Percentiles rank a stretch among this genome's conserved stretches.
These are phyloP conservation scores for Ypsolopha scabrella DNA, from an alignment of 2,888 invertebrate species.

Conservation along the genomic window DNA sequence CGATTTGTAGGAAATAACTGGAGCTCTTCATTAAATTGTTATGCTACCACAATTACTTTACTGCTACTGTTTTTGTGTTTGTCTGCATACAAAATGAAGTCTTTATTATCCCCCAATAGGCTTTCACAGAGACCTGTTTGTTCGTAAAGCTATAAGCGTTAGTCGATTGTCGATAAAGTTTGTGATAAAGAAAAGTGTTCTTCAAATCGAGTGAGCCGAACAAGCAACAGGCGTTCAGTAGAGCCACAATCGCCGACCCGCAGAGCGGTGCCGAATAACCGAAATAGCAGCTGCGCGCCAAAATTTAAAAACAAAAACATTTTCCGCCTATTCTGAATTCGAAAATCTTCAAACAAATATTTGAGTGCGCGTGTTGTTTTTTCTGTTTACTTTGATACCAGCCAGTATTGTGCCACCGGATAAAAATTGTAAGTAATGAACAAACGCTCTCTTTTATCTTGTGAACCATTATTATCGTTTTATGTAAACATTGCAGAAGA, in stretches of 20 bases:
- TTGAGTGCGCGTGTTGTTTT: slow-evolving; percentile 3
- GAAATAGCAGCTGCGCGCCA: background rate
- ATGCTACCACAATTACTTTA: no score
- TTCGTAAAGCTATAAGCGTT: slow-evolving; percentile 13
- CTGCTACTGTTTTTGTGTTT: no score
- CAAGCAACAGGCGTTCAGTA: slow-evolving; percentile 13
- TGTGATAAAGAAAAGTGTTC: slow-evolving; percentile 9
- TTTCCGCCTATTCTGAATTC: slow-evolving; percentile 12
- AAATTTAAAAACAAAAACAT: slow-evolving; percentile 8
- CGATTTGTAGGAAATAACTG: no score
- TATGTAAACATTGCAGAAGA: slow-evolving; percentile 29
- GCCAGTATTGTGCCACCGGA: slow-evolving; percentile 19
- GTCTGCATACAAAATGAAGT: no score
- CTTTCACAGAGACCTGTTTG: slow-evolving; percentile 15
- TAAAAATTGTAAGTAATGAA: slow-evolving; percentile 26
- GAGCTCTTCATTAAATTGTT: no score
- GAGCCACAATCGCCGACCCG: slow-evolving; percentile 15
- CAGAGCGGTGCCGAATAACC: slow-evolving; percentile 3
- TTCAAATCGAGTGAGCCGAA: background rate
- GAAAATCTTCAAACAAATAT: slow-evolving; percentile 10
- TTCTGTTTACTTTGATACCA: slow-evolving; percentile 25
- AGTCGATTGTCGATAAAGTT: slow-evolving; percentile 18
- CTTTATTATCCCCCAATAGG: slow-evolving; percentile 8
- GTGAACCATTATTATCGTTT: slow-evolving; percentile 21
- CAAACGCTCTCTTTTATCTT: slow-evolving; percentile 28